Evolutionary conservation across 2,888 invertebrate genomes (phyloP), one percentile per base, ranked within the genome.

Genomic region (Ptilodon capucinus): DNA sequence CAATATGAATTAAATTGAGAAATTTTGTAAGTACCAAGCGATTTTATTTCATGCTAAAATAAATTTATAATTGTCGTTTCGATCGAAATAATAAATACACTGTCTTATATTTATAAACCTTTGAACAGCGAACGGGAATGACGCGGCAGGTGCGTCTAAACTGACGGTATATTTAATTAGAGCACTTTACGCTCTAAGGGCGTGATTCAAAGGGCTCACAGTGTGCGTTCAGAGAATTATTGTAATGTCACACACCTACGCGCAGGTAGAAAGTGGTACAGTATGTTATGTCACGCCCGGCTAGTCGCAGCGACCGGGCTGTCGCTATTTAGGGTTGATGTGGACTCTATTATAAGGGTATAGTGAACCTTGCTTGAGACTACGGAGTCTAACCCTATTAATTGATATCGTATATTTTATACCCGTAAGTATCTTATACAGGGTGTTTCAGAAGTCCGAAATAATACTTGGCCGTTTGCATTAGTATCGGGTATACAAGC

Each of bases 131-230:
- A 35, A 17, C 16, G 44, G 42, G 64, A 54, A 57, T 50, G 53
- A 48, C 44, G 40, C 38, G 51, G 46, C 68, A 67, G 68, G 68
- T 65, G 64, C 35, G 64, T 48, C 16, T 54, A 53, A 54, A 60
- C 56, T 67, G 68, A 56, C 54, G 65, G 54, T 35, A 52, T 68
- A 68, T 68, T 65, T 65, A 68, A 65, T 65, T 65, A 65, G 60
- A 68, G 52, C 53, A 60, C 64, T 64, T 61, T 55, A 65, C 55
- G 68, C 62, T 65, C 41, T 43, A 39, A 36, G 40, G 41, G 55
- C 34, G 35, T 17, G 55, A 51, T 51, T 68, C 62, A 65, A 62
- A 68, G 66, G 52, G 44, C 65, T 52, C 45, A 45, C 50, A 51
- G 60, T 54, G 55, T 54, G 44, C 60, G 55, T 60, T 54, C 45